Evolutionary conservation across 2,888 invertebrate species (phyloP).

Genomic region (Periphyllus acericola): DNA sequence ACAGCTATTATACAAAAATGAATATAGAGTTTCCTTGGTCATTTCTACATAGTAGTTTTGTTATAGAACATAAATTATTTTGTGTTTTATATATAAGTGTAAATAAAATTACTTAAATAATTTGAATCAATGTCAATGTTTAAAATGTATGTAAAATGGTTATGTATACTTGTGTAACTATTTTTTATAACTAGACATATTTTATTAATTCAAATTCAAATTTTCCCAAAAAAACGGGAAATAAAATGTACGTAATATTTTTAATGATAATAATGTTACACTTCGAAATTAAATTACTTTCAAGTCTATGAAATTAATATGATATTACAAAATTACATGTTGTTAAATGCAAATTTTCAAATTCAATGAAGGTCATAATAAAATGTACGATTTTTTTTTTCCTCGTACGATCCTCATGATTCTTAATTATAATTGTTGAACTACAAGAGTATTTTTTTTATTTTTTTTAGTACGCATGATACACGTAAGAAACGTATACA

Average conservation of each 20-base stretch:
- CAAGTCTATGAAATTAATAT: neutral
- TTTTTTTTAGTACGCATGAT: neutral
- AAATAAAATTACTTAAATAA: neutral
- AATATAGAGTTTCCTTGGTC: neutral
- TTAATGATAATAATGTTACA: neutral
- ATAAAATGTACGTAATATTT: neutral
- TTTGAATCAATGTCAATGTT: neutral
- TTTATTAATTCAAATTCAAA: neutral
- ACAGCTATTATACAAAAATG: conserved; percentile 24
- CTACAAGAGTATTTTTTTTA: neutral
- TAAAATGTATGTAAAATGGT: neutral
- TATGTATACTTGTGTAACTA: no score
- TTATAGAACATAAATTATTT: neutral
- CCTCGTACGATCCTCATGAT: neutral
- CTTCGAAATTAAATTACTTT: neutral
- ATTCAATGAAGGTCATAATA: neutral
- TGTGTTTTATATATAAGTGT: neutral
- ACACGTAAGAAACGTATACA: neutral
- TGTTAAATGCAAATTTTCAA: neutral
- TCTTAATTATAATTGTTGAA: neutral
- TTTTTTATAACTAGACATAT: neutral
- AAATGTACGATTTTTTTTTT: neutral
- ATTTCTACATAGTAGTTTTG: neutral
- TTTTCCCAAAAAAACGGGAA: neutral
- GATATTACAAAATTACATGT: neutral